Evolutionary conservation across 2,113 vertebrate species (phyloP).

Genomic region (Lagopus muta): DNA sequence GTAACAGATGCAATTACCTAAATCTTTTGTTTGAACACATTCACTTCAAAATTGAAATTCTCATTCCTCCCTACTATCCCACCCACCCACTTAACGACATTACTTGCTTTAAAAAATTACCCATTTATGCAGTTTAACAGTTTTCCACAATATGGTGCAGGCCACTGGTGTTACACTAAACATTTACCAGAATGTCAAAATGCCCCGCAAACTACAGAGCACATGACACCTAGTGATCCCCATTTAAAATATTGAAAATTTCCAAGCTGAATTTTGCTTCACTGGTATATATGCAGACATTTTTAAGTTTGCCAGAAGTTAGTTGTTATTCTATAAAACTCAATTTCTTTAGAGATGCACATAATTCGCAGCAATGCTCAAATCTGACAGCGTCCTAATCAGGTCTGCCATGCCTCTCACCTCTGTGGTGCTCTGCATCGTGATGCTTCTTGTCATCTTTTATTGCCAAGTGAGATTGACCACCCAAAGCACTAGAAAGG

Average conservation of each 20-base stretch:
- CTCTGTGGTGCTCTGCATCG: constrained; percentile 93
- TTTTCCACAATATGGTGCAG: constrained; percentile 79
- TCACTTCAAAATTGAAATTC: constrained; percentile 77
- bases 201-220: constrained; percentile 69
- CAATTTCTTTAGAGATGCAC: constrained; percentile 72
- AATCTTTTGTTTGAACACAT: constrained; percentile 74
- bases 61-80: constrained; percentile 33
- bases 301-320: constrained; percentile 65
- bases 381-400: constrained; percentile 77
- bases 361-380: constrained; percentile 67
- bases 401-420: constrained; percentile 87
- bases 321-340: constrained; percentile 69
- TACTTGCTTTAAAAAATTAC: constrained; percentile 74
- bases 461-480: constrained; percentile 90
- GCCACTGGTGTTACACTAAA: constrained; percentile 77
- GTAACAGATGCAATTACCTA: constrained; percentile 80
- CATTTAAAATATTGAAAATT: constrained; percentile 63
- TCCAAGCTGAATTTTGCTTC: constrained; percentile 72
- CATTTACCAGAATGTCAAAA: constrained; percentile 76
- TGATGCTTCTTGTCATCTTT: constrained; percentile 97
- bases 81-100: constrained; percentile 71
- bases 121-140: constrained; percentile 77
- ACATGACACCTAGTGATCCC: constrained; percentile 68
- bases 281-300: constrained; percentile 62
- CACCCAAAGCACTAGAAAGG: constrained; percentile 91